A percentile compares a stretch with the other conserved stretches of the same genome.
These are phyloP conservation scores for Clupea harengus DNA, from an alignment of 2,113 vertebrate genomes.

Conservation along the genomic window DNA sequence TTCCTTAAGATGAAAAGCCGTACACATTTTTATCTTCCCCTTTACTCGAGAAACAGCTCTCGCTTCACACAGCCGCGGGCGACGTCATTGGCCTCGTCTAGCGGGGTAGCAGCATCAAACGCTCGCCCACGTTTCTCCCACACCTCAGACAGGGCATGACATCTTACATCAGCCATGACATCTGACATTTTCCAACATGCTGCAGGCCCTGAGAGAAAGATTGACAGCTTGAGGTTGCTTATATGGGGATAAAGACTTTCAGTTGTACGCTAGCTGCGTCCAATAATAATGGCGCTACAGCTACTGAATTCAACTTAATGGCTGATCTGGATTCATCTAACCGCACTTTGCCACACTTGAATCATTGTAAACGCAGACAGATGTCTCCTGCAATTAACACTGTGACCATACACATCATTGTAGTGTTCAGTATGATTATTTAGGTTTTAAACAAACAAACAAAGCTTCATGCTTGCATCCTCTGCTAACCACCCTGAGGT, in stretches of 20 bases:
- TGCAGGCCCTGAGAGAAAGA: too few relatives aligned
- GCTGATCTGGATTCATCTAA: neutral
- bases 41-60: neutral
- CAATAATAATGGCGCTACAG: neutral
- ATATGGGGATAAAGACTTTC: too few relatives aligned
- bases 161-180: neutral
- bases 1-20: neutral
- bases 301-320: neutral
- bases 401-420: neutral
- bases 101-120: neutral
- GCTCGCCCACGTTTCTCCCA: neutral
- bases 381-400: neutral
- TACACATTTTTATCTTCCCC: too few relatives aligned
- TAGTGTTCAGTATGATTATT: neutral
- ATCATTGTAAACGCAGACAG: neutral
- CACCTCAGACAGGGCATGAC: neutral
- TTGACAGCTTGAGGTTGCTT: too few relatives aligned
- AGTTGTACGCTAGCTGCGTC: too few relatives aligned
- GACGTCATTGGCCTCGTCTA: neutral
- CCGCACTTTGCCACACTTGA: neutral
- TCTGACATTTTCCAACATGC: too few relatives aligned
- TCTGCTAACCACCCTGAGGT: neutral
- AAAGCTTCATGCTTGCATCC: neutral
- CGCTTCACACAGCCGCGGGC: neutral
- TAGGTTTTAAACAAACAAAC: too few relatives aligned